A percentile compares a stretch with the other conserved stretches of the same genome.
phyloP scores from a whole-genome alignment of 2,113 vertebrate species.

The Propithecus coquereli region DNA sequence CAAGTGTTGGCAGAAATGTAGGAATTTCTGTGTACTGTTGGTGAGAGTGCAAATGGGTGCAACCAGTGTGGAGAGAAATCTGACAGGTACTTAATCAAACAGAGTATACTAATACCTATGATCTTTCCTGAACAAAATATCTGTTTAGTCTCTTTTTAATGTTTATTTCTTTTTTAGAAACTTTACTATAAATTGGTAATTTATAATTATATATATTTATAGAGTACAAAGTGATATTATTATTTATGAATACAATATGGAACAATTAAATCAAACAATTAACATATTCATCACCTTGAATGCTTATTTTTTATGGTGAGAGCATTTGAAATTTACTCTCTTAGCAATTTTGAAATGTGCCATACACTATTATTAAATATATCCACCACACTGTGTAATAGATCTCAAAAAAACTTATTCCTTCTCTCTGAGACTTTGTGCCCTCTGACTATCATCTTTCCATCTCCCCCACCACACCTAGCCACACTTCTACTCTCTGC shows the following conservation, averaged over 20 bases:
- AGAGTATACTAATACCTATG: not conserved
- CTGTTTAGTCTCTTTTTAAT: not conserved
- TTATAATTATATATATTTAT: not conserved
- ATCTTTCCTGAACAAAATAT: not conserved
- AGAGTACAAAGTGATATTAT: not conserved
- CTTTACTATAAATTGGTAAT: not conserved
- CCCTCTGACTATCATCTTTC: not conserved
- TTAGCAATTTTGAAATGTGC: not conserved
- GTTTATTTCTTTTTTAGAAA: not conserved
- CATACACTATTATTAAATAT: not conserved
- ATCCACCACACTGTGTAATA: not conserved
- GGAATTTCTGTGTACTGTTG: not conserved
- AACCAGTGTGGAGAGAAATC: not conserved
- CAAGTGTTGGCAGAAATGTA: not conserved
- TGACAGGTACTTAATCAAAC: not conserved
- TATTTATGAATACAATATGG: not conserved
- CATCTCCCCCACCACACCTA: not conserved
- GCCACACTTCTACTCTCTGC: not conserved
- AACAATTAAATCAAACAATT: not conserved
- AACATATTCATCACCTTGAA: not conserved
- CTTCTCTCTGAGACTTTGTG: not conserved
- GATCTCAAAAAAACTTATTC: not conserved
- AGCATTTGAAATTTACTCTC: not conserved
- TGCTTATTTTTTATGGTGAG: not conserved
- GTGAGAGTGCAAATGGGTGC: not conserved